Evolutionary conservation across 2,113 vertebrate genomes (phyloP).

Genomic region (Ailurus styani): DNA sequence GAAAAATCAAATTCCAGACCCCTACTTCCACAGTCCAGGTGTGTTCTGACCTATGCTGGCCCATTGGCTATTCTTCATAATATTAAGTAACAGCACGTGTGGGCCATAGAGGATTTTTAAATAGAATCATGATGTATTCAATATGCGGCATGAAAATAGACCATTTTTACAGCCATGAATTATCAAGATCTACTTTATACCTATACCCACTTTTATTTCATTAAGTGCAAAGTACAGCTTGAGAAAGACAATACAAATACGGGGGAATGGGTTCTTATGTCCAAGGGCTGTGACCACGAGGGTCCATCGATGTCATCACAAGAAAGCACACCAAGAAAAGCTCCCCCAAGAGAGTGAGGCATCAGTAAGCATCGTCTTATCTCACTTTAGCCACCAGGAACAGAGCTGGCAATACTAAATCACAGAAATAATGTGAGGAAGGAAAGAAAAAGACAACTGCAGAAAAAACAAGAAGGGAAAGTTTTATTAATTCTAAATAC

Average conservation of each 20-base stretch:
- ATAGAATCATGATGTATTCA: slow-evolving; percentile 49
- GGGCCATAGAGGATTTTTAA: slow-evolving; percentile 44
- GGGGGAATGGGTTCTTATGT: background rate
- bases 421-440: slow-evolving; percentile 58
- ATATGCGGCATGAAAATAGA: background rate
- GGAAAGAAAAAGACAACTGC: slow-evolving; percentile 73
- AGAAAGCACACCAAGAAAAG: background rate
- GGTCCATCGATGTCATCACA: background rate
- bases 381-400: background rate
- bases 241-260: slow-evolving; percentile 15
- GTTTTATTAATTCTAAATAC: slow-evolving; percentile 80
- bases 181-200: background rate
- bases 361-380: slow-evolving; percentile 4
- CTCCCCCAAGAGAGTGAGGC: background rate
- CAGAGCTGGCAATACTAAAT: slow-evolving; percentile 63
- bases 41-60: slow-evolving; percentile 59
- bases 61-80: slow-evolving; percentile 64
- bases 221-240: background rate
- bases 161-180: slow-evolving; percentile 4
- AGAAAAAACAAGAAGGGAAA: slow-evolving; percentile 74
- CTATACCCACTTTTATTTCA: background rate
- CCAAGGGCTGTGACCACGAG: background rate
- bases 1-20: slow-evolving; percentile 65
- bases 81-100: slow-evolving; percentile 58
- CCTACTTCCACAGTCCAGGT: slow-evolving; percentile 67